Evolutionary conservation across 2,113 vertebrate species (phyloP).

Genomic region (Lophotis ruficrista): DNA sequence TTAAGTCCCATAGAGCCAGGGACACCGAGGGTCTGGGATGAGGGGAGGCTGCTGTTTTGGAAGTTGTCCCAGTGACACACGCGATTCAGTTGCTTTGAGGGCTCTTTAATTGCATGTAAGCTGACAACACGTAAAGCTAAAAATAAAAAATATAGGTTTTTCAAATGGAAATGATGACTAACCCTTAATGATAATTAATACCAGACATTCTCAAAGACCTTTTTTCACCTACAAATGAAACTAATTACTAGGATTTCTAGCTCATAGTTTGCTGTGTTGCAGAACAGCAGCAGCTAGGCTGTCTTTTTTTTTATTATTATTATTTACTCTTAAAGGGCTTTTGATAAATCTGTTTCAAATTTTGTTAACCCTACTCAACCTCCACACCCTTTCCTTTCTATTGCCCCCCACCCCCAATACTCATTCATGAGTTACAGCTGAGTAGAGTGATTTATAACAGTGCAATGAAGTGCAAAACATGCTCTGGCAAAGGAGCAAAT

Average conservation of each 20-base stretch:
- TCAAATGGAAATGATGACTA: conserved; percentile 64
- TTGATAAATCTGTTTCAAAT: conserved; percentile 78
- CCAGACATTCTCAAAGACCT: conserved; percentile 72
- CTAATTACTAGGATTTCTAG: conserved; percentile 69
- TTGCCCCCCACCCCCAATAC: conserved; percentile 13
- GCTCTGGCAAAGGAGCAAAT: conserved; percentile 61
- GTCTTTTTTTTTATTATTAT: conserved; percentile 11
- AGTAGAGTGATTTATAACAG: conserved; percentile 79
- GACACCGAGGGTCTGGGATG: background rate
- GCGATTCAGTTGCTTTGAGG: background rate
- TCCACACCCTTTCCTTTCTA: conserved; percentile 46
- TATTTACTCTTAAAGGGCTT: conserved; percentile 64
- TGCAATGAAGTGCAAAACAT: conserved; percentile 64
- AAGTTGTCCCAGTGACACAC: background rate
- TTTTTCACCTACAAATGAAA: conserved; percentile 78
- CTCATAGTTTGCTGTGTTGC: conserved; percentile 19
- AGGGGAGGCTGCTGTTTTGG: background rate
- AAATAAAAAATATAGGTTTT: conserved; percentile 63
- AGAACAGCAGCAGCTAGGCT: conserved; percentile 64
- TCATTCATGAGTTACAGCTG: conserved; percentile 76
- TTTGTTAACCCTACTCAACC: conserved; percentile 61
- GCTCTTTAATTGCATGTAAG: conserved; percentile 18
- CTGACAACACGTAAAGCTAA: conserved; percentile 23
- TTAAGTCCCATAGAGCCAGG: background rate
- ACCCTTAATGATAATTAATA: conserved; percentile 67